Evolutionary conservation across 1,140 invertebrate genomes (phyloP), one percentile per base, ranked within the genome.

Genomic region (Drosophila lacteicornis): DNA sequence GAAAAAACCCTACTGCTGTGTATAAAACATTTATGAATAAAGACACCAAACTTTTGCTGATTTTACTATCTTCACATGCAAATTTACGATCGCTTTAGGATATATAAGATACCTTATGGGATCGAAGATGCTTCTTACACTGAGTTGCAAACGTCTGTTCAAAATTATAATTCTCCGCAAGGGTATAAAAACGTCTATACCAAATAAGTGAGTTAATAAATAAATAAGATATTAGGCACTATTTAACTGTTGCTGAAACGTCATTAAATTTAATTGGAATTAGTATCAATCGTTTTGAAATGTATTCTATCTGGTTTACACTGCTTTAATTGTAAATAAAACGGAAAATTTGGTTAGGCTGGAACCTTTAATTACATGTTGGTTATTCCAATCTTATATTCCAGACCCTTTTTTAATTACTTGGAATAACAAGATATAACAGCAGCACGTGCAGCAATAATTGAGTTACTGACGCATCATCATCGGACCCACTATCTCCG

Each of bases 381-480:
- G 11, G 27, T 36, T 36, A 53, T 4, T 11, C n/a, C 2, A 13
- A 36, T 6, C 4, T 27, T 12, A n/a, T 19, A 22, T 27, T 19
- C 7, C 17, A 36, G 5, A 2, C 30, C 33, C 36, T 50, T 70
- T 30, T 42, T 12, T 12, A 30, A 25, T 36, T 51, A 45, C 8
- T 51, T 30, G 42, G 19, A 38, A 33, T n/a, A 22, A 33, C 19
- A 61, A 73, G n/a, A 49, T 46, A 45, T 25, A 49, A 22, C 7
- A 46, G 45, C 33, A 69, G 65, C 59, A 80, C 40, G 63, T 76
- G 65, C 63, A 67, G 63, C 49, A 63, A 22, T 43, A 83, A 83
- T 73, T 88, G 73, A 88, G 84, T 62, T 87, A 77, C 75, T 78
- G 75, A 78, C 50, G 58, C 68, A 77, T 67, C 80, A 79, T 62